A percentile compares a stretch with the other conserved stretches of the same genome.
These are phyloP conservation scores for Cephus rjabovi DNA, from an alignment of 2,888 invertebrate genomes.

Conservation along the genomic window DNA sequence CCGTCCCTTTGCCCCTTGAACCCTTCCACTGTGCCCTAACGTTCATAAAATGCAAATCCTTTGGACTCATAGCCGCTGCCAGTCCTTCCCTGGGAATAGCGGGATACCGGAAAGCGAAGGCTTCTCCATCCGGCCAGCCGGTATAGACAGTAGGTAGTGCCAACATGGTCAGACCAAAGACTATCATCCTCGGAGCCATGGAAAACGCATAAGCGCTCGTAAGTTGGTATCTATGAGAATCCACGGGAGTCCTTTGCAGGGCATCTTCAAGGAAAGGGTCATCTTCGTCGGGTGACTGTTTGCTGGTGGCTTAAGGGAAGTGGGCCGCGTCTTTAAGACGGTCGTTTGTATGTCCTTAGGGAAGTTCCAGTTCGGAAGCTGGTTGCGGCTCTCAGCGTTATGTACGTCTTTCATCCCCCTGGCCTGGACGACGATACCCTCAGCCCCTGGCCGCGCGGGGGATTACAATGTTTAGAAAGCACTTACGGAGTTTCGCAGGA, in stretches of 20 bases:
- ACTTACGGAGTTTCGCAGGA: slow-evolving; percentile 29
- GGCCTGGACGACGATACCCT: neutral
- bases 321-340: slow-evolving; percentile 28
- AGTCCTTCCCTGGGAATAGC: neutral
- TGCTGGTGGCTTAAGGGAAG: slow-evolving; percentile 15
- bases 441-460: slow-evolving; percentile 20
- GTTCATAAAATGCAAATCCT: slow-evolving; percentile 25
- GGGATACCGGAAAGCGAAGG: neutral
- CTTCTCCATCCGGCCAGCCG: neutral
- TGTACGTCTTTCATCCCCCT: slow-evolving; percentile 7
- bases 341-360: slow-evolving; percentile 36
- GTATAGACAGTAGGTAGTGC: neutral
- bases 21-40: slow-evolving; percentile 6
- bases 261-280: slow-evolving; percentile 3
- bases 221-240: neutral
- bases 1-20: neutral
- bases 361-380: slow-evolving; percentile 37
- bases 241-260: neutral
- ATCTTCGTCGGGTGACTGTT: slow-evolving; percentile 23
- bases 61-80: slow-evolving; percentile 3
- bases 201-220: neutral
- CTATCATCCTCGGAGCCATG: neutral
- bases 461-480: slow-evolving; percentile 46
- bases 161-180: neutral
- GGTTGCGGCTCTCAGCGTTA: slow-evolving; percentile 29